A percentile compares a stretch with the other conserved stretches of the same genome.
These are phyloP conservation scores for Vulpes vulpes DNA, from an alignment of 2,113 vertebrate species.

Conservation along the genomic window DNA sequence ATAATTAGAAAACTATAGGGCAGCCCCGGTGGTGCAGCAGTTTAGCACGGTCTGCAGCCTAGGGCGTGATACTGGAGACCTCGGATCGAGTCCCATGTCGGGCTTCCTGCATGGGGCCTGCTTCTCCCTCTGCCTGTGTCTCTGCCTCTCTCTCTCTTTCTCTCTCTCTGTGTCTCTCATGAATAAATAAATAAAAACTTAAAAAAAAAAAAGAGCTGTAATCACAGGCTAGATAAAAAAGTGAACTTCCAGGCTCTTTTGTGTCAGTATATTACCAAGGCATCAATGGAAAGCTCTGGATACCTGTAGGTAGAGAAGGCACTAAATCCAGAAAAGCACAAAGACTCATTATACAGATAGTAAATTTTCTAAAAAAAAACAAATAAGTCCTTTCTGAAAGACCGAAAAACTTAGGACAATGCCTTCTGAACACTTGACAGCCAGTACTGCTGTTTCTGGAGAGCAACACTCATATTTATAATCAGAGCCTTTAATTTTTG, in stretches of 20 bases:
- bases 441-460: background rate
- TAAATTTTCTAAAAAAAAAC: background rate
- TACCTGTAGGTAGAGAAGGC: background rate
- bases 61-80: too few species aligned
- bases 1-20: background rate
- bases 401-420: background rate
- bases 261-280: background rate
- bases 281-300: background rate
- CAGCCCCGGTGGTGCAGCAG: too few species aligned
- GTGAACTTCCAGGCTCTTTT: background rate
- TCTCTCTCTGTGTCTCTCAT: too few species aligned
- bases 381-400: conserved; percentile 1
- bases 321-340: background rate
- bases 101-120: too few species aligned
- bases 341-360: background rate
- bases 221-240: background rate
- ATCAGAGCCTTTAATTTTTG: conserved; percentile 8
- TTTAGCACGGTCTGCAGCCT: too few species aligned
- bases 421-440: background rate
- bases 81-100: too few species aligned
- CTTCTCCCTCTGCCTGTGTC: too few species aligned
- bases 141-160: too few species aligned
- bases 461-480: background rate
- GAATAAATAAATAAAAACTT: too few species aligned
- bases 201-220: background rate